Conservation (phyloP, 1,140 invertebrate species). For the Heliothis virescens region DNA sequence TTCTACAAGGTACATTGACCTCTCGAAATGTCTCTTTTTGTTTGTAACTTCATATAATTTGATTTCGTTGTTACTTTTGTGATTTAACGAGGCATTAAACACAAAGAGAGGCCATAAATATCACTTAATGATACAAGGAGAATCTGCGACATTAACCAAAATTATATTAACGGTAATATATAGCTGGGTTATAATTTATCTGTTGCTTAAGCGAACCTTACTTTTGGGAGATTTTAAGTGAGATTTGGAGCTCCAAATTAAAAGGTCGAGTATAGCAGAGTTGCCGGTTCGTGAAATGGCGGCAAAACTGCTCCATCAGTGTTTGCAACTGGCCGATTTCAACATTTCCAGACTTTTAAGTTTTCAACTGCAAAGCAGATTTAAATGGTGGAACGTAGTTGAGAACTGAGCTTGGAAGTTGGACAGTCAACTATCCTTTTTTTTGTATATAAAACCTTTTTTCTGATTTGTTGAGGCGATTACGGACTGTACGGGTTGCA, state of each 20-base stretch:
- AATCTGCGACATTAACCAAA: constrained; percentile 38
- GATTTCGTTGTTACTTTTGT: constrained; percentile 10
- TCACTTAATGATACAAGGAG: constrained; percentile 32
- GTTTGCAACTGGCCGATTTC: constrained; percentile 17
- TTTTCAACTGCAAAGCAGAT: constrained; percentile 27
- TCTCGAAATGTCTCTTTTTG: background rate
- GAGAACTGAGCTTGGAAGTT: constrained; percentile 38
- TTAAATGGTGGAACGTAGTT: constrained; percentile 32
- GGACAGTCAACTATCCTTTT: constrained; percentile 42
- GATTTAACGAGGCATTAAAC: constrained; percentile 13
- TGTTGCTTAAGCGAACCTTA: constrained; percentile 4
- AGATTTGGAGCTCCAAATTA: constrained; percentile 35
- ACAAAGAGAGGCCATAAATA: constrained; percentile 24
- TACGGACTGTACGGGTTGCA: constrained; percentile 1
- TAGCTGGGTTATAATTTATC: background rate
- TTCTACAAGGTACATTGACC: constrained; percentile 1
- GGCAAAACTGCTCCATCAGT: constrained; percentile 19
- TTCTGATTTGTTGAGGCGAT: constrained; percentile 27
- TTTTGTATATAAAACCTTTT: constrained; percentile 12
- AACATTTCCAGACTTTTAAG: constrained; percentile 18
- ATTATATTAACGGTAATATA: constrained; percentile 31
- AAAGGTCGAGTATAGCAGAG: constrained; percentile 40
- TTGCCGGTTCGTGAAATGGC: constrained; percentile 27
- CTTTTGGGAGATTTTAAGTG: constrained; percentile 30
- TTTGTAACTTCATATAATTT: background rate